A percentile compares a stretch with the other conserved stretches of the same genome.
These are phyloP conservation scores for Tangara arthus DNA, from an alignment of 2,797 vertebrate species.

Conservation along the genomic window DNA sequence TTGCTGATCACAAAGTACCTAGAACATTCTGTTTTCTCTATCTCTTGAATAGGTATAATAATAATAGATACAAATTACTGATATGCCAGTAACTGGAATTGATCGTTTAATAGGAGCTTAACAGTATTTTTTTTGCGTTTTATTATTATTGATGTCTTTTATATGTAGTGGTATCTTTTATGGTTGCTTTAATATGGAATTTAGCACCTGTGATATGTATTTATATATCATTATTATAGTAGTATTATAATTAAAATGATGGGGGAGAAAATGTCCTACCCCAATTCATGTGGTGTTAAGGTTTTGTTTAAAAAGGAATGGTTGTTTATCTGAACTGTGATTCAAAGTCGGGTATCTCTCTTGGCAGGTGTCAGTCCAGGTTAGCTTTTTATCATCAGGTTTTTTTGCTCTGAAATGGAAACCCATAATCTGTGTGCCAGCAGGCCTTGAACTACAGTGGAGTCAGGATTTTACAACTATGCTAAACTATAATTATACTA, in stretches of 20 bases:
- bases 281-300: not conserved
- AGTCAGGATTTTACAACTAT: not conserved
- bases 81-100: not conserved
- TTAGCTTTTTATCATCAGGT: not conserved
- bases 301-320: not conserved
- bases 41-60: not conserved
- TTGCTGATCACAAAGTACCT: not conserved
- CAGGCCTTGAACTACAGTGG: not conserved
- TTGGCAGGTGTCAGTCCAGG: not conserved
- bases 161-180: not conserved
- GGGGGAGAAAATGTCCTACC: not conserved
- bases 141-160: not conserved
- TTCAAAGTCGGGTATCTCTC: not conserved
- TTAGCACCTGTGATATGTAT: not conserved
- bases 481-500: constrained; percentile 13
- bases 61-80: not conserved
- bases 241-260: not conserved
- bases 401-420: not conserved
- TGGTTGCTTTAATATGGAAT: not conserved
- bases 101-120: not conserved
- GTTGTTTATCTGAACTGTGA: not conserved
- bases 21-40: not conserved
- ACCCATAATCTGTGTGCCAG: not conserved
- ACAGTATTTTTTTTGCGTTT: no score
- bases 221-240: not conserved